Evolutionary conservation across 2,113 vertebrate genomes (phyloP).

Genomic region (Chunga burmeisteri): DNA sequence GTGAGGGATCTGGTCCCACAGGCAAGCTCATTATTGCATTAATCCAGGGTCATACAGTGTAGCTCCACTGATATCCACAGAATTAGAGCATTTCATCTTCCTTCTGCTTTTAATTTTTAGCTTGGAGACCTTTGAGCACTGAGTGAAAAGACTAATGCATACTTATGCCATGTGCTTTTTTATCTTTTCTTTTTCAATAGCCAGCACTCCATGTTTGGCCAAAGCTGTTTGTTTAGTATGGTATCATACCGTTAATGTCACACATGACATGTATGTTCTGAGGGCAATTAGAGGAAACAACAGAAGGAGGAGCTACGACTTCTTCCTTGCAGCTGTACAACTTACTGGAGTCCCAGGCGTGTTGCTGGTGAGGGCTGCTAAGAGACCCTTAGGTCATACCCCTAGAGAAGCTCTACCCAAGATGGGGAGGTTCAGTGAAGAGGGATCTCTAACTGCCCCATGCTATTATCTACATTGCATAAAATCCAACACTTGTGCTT

Average conservation of each 20-base stretch:
- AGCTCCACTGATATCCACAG: neutral
- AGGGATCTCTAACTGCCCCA: neutral
- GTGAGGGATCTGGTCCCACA: neutral
- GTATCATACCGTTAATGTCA: neutral
- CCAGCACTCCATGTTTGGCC: neutral
- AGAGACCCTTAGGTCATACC: neutral
- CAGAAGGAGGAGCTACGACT: neutral
- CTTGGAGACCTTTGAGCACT: neutral
- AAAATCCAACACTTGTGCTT: conserved; percentile 44
- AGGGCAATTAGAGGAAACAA: neutral
- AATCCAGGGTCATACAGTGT: neutral
- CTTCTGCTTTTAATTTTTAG: neutral
- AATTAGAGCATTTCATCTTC: conserved; percentile 3
- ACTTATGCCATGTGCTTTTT: neutral
- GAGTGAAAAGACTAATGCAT: neutral
- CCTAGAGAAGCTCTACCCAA: neutral
- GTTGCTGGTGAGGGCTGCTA: neutral
- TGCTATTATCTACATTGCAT: neutral
- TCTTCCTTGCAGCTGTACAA: neutral
- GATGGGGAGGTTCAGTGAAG: neutral
- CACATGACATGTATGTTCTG: neutral
- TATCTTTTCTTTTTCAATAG: neutral
- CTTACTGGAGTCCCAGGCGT: neutral
- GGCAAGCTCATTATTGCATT: neutral
- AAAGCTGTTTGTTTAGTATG: neutral